Conservation (phyloP, 1,140 invertebrate species). For the Hycleus phaleratus region DNA sequence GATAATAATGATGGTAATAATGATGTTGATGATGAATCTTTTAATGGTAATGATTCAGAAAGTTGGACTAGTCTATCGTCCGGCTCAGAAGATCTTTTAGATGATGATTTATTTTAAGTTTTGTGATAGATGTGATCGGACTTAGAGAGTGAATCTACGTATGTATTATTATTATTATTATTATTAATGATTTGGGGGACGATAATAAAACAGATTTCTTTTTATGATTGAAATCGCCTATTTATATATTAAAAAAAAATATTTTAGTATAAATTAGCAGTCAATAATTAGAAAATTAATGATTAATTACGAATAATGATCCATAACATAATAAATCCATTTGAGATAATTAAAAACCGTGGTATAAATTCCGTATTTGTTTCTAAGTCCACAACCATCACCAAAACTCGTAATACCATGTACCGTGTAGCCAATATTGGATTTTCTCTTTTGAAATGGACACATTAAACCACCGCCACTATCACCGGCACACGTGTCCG, state of each 20-base stretch:
- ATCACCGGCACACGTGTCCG: constrained; percentile 82
- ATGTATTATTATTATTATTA: too few relatives aligned
- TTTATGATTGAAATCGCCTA: too few relatives aligned
- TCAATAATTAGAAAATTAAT: too few relatives aligned
- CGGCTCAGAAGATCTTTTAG: constrained; percentile 14
- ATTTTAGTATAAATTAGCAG: too few relatives aligned
- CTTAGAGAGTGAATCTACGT: too few relatives aligned
- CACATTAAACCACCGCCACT: constrained; percentile 83
- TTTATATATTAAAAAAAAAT: too few relatives aligned
- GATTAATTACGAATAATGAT: constrained; percentile 27
- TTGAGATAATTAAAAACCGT: constrained; percentile 75
- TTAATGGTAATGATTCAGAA: constrained; percentile 2
- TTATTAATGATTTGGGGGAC: too few relatives aligned
- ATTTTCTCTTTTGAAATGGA: constrained; percentile 18
- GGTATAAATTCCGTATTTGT: constrained; percentile 89
- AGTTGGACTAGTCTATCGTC: constrained; percentile 18
- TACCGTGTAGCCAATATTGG: constrained; percentile 55
- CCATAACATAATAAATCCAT: constrained; percentile 70
- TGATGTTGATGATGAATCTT: too few relatives aligned
- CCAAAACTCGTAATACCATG: constrained; percentile 93
- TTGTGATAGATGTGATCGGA: too few relatives aligned
- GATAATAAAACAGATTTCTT: too few relatives aligned
- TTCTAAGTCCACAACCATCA: constrained; percentile 82
- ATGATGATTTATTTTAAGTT: constrained; percentile 2
- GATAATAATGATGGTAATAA: constrained; percentile 9